Evolutionary conservation across 53 echinoderm and acorn worm species (phyloP).

Genomic region (Stichopus horrens): DNA sequence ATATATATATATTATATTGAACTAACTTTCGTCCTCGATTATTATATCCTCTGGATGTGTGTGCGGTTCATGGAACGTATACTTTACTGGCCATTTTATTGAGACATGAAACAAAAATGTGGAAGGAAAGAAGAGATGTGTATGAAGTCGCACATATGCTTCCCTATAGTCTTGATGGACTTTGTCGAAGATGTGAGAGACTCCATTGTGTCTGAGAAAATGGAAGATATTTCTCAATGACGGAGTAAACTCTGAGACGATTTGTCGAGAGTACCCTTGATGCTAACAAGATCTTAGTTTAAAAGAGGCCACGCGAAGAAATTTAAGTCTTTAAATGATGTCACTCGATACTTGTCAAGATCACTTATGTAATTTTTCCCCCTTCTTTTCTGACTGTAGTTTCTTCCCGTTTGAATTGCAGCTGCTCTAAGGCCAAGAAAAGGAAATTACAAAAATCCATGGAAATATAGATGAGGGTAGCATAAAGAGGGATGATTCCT

Average conservation of each 20-base stretch:
- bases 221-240: not conserved
- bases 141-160: too few species aligned
- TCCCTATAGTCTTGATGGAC: not conserved
- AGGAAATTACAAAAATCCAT: not conserved
- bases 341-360: not conserved
- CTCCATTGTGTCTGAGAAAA: not conserved
- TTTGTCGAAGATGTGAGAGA: not conserved
- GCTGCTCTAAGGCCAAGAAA: not conserved
- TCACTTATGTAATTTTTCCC: slow-evolving; percentile 5
- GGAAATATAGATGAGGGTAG: not conserved
- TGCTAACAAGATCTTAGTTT: not conserved
- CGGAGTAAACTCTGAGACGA: not conserved
- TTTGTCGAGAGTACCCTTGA: slow-evolving; percentile 16
- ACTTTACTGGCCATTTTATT: too few species aligned
- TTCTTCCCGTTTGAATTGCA: not conserved
- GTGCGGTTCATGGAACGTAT: too few species aligned
- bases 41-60: too few species aligned
- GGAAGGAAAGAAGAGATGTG: too few species aligned
- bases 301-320: slow-evolving; percentile 11
- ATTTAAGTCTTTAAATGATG: slow-evolving; percentile 14
- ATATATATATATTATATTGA: too few species aligned
- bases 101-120: too few species aligned
- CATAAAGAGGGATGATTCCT: not conserved
- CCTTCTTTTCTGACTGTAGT: not conserved
- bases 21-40: too few species aligned